A percentile compares a stretch with the other conserved stretches of the same genome.
Conservation (phyloP, 2,888 invertebrate species). For the Mellilla xanthometata region DNA sequence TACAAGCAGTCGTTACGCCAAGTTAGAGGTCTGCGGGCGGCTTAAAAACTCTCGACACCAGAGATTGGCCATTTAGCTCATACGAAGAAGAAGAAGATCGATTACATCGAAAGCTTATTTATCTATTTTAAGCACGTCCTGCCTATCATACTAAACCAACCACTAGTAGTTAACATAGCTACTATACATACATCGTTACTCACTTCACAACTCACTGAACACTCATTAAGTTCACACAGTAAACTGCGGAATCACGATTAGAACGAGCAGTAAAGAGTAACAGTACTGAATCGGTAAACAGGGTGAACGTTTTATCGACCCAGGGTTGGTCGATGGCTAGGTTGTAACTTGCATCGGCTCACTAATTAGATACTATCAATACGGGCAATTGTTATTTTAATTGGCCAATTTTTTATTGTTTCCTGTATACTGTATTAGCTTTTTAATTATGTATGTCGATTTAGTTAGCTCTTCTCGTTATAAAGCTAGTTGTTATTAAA, state of each 20-base stretch:
- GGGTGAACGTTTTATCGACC: constrained; percentile 19
- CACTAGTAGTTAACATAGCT: neutral
- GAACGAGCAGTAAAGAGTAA: neutral
- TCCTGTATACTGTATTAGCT: no score
- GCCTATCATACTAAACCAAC: neutral
- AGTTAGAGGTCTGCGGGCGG: no score
- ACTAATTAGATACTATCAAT: constrained; percentile 6
- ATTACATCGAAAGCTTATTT: no score
- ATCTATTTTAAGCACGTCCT: no score
- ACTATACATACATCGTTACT: neutral
- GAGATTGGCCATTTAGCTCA: no score
- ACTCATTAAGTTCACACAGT: constrained; percentile 7
- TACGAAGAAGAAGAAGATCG: no score
- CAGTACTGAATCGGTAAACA: neutral
- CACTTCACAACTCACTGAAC: neutral
- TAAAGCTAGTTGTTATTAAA: no score
- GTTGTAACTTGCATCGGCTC: constrained; percentile 1
- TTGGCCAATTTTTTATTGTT: neutral
- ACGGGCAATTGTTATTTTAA: neutral
- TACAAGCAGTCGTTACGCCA: no score
- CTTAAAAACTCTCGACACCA: no score
- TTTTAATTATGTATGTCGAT: no score
- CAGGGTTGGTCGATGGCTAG: neutral
- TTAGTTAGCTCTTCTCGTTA: no score
- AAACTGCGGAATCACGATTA: constrained; percentile 3